Evolutionary conservation across 2,113 vertebrate genomes (phyloP), one percentile per base, ranked within the genome.

Genomic region (Aleadryas rufinucha): DNA sequence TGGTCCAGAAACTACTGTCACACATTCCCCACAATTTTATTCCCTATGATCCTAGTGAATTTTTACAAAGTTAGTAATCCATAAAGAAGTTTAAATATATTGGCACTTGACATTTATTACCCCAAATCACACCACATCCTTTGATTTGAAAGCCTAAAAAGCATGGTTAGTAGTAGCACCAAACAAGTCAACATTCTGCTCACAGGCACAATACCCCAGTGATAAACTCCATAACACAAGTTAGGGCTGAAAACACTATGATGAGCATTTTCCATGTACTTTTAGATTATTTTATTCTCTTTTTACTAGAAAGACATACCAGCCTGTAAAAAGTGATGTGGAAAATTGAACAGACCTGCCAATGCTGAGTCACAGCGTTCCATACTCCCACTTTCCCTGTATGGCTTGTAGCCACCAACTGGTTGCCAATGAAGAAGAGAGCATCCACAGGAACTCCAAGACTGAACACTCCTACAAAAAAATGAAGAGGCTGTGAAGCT

Each of bases 361-460:
- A 99, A 93, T 99, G 99, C 94, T 99, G 99, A 47, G 99, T 99
- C 96, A 99, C 99, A 7, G 99, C 99, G 1, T 99, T 99, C 99
- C 99, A 99, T 69, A 99, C 99, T 35, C 99, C 99, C 21, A 99
- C 99, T 89, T 99, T 99, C 87, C 99, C 99, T 6, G 99, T 99
- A 41, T 99, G 99, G 93, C 99, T 99, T 4, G 99, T 99, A 84
- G 99, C 99, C 56, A 99, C 99, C 97, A 99, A 50, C 98, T 99
- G 99, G 98, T 99, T 99, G 33, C 99, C 99, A 37, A 99, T 99
- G 84, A 99, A 99, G 98, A 99, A 99, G 74, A 99, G 98, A 33
- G 99, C 98, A 76, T 99, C 99, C 11, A 99, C 99, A n/a, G 99
- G 99, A 60, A 99, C 99, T 4, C 99, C 99, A 12, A 99, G 99